Percentiles rank a stretch among this genome's conserved stretches.
These are phyloP conservation scores for Troides oblongomaculatus DNA, from an alignment of 2,888 invertebrate genomes.

Conservation along the genomic window DNA sequence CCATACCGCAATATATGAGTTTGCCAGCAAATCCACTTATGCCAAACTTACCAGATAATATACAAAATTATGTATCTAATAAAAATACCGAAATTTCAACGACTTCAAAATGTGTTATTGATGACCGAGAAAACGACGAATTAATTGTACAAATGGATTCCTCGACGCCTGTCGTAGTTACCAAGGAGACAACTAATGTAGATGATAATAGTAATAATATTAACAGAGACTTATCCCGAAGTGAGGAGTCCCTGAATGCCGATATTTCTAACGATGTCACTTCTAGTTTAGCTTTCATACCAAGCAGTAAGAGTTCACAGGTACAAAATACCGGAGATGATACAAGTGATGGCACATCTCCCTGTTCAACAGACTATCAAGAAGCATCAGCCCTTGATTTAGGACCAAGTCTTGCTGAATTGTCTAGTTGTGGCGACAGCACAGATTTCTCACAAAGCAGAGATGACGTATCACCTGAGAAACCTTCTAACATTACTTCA, in stretches of 20 bases:
- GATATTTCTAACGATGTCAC: slow-evolving; percentile 72
- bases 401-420: slow-evolving; percentile 66
- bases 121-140: slow-evolving; percentile 21
- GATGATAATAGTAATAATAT: slow-evolving; percentile 49
- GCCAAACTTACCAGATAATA: slow-evolving; percentile 43
- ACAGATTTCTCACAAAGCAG: slow-evolving; percentile 72
- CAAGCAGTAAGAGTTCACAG: slow-evolving; percentile 71
- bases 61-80: slow-evolving; percentile 14
- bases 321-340: slow-evolving; percentile 57
- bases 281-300: slow-evolving; percentile 73
- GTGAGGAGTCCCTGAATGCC: slow-evolving; percentile 69
- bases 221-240: slow-evolving; percentile 59
- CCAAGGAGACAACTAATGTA: slow-evolving; percentile 46
- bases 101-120: background rate
- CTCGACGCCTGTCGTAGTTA: slow-evolving; percentile 39
- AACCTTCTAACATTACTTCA: slow-evolving; percentile 38
- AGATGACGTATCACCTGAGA: slow-evolving; percentile 62
- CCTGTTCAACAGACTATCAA: slow-evolving; percentile 74
- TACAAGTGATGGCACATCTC: slow-evolving; percentile 71
- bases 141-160: slow-evolving; percentile 27
- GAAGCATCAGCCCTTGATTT: slow-evolving; percentile 73
- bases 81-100: background rate
- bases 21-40: slow-evolving; percentile 60
- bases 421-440: slow-evolving; percentile 63
- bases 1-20: slow-evolving; percentile 69